Conservation (phyloP, 1,140 invertebrate species). For the Lordiphosa mommai region DNA sequence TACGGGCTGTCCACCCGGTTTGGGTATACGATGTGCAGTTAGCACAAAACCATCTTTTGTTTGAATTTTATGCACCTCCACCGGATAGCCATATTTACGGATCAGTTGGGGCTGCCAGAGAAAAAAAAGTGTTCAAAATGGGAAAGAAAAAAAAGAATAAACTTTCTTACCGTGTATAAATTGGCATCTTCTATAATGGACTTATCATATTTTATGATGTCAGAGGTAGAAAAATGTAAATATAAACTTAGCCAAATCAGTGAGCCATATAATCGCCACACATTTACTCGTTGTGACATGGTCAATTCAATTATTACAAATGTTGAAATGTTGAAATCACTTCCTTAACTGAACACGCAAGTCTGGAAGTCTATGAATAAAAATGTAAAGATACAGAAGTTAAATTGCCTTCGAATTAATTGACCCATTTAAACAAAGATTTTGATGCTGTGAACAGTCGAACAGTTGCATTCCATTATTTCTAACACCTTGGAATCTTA, state of each 20-base stretch:
- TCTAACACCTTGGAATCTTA: no score
- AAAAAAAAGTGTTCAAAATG: not conserved
- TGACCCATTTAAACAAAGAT: not conserved
- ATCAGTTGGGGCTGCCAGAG: conserved; percentile 69
- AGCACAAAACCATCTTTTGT: conserved; percentile 82
- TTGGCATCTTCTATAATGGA: conserved; percentile 19
- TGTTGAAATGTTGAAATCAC: not conserved
- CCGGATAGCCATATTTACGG: conserved; percentile 81
- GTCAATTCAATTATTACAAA: not conserved
- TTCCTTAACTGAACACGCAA: not conserved
- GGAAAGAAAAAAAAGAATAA: no score
- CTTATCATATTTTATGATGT: conserved; percentile 7
- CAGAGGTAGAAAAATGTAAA: not conserved
- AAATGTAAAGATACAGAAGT: not conserved
- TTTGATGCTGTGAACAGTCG: no score
- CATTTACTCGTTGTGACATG: not conserved
- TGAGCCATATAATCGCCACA: not conserved
- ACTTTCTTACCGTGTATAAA: conserved; percentile 12
- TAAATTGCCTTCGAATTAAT: not conserved
- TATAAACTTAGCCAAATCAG: conserved; percentile 7
- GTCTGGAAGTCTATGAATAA: not conserved
- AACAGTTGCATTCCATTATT: no score
- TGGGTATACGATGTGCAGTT: conserved; percentile 78
- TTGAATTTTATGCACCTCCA: conserved; percentile 80
- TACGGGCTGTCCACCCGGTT: conserved; percentile 78